Conservation (phyloP, 2,888 invertebrate genomes). For the Alsophila aescularia region DNA sequence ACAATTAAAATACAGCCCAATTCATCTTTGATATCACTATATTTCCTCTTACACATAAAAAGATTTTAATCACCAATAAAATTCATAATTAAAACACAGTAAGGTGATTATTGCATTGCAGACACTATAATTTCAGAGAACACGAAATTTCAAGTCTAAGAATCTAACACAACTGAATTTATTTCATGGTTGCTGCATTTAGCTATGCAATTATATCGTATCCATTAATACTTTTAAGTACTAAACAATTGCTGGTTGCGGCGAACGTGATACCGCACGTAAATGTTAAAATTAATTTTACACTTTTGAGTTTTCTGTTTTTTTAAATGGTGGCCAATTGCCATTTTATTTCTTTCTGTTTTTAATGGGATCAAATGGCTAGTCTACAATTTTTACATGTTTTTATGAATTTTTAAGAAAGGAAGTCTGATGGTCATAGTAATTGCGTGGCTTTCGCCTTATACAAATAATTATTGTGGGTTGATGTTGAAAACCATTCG, state of each 20-base stretch:
- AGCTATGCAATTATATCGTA: constrained; percentile 60
- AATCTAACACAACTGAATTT: constrained; percentile 48
- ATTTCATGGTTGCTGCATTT: constrained; percentile 65
- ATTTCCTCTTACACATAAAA: constrained; percentile 2
- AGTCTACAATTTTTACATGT: not conserved
- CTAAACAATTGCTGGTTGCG: constrained; percentile 50
- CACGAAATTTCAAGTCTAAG: constrained; percentile 38
- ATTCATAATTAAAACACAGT: constrained; percentile 28
- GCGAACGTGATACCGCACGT: constrained; percentile 35
- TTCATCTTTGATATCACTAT: not conserved
- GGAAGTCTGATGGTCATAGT: not conserved
- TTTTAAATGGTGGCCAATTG: not conserved
- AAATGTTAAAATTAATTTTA: constrained; percentile 52
- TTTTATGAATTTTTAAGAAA: constrained; percentile 25
- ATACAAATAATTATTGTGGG: constrained; percentile 34
- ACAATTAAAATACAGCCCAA: too few relatives aligned
- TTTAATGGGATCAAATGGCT: not conserved
- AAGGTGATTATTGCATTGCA: constrained; percentile 20
- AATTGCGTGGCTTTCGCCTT: constrained; percentile 21
- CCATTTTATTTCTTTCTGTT: not conserved
- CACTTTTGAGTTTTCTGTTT: constrained; percentile 26
- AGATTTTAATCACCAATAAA: constrained; percentile 21
- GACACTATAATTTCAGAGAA: constrained; percentile 21
- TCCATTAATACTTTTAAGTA: constrained; percentile 51
- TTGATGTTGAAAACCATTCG: constrained; percentile 14